Evolutionary conservation across 1,140 invertebrate species (phyloP).

Genomic region (Eciton burchellii): DNA sequence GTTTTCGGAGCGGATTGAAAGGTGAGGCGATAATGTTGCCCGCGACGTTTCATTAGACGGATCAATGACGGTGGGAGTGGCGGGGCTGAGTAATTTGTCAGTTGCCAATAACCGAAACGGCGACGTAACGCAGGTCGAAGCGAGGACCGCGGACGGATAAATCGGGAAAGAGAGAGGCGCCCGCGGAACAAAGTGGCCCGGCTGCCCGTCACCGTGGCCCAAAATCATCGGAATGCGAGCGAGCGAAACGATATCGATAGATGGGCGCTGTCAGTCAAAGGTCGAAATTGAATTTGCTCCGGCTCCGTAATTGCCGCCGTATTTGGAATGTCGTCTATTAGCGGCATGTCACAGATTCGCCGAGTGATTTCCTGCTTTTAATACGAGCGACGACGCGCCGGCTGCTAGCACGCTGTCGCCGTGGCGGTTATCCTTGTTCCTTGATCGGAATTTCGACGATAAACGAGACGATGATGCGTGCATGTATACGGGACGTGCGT

Average conservation of each 20-base stretch:
- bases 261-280: conserved; percentile 76
- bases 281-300: conserved; percentile 76
- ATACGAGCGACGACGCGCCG: conserved; percentile 20
- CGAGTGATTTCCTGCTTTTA: conserved; percentile 59
- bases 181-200: conserved; percentile 69
- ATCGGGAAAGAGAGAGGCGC: conserved; percentile 45
- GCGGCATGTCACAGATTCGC: conserved; percentile 20
- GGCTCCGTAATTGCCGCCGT: conserved; percentile 67
- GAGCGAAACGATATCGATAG: conserved; percentile 69
- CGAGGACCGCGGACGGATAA: conserved; percentile 34
- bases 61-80: not conserved
- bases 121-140: conserved; percentile 20
- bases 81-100: conserved; percentile 24
- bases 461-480: too few species aligned
- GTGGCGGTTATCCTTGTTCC: not conserved
- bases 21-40: not conserved
- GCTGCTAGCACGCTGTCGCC: conserved; percentile 12
- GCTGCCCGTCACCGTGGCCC: conserved; percentile 62
- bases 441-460: conserved; percentile 8
- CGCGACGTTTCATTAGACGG: conserved; percentile 12
- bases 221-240: conserved; percentile 70
- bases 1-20: not conserved
- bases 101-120: conserved; percentile 57
- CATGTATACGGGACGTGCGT: not conserved
- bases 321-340: conserved; percentile 71